Base-by-base conservation (phyloP, 2,797 vertebrate genomes). In the Gorsachius magnificus region DNA sequence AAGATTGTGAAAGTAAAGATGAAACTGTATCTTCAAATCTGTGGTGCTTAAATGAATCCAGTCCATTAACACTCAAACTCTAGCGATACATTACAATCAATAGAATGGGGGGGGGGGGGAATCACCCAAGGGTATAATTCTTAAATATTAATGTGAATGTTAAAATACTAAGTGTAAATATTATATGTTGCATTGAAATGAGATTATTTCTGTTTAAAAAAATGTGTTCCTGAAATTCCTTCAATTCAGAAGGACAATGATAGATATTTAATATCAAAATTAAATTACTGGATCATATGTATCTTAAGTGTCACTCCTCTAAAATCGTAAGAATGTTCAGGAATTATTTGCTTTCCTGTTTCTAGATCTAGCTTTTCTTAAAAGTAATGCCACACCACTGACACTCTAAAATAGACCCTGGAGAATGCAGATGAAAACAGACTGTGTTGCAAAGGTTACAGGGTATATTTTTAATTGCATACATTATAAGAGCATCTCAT, bases 391-490 rank as follows among this genome's bases (percentile, higher is more conserved):
- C 68, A 53, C 17, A 81, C 53, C 41, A 68, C 87, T 79, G 79
- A 83, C 45, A 29, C 31, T 43, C 66, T 88, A 57, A 93, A 96
- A 77, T 54, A 96, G 80, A 78, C 21, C 24, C 54, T 72, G 46
- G 29, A 87, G 93, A 87, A 91, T 63, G 64, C 45, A 83, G 70
- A 64, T 90, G 72, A 63, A 93, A 95, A 83, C 65, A 74, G 70
- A 48, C 81, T 82, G 16, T 89, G 58, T 71, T 93, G 82, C 35
- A 92, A 61, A 94, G 57, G 78, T 94, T 92, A 89, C 31, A 63
- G 87, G 43, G 29, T 89, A 3, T 93, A 50, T 74, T 95, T 94
- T 90, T 82, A 79, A 86, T 91, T 81, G 33, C 43, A 21, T 66
- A 53, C 5, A 1, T 75, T 83, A 36, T 72, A 48, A 89, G 56